phyloP scores from a whole-genome alignment of 1,140 invertebrate genomes.

The Pseudomyrmex gracilis region DNA sequence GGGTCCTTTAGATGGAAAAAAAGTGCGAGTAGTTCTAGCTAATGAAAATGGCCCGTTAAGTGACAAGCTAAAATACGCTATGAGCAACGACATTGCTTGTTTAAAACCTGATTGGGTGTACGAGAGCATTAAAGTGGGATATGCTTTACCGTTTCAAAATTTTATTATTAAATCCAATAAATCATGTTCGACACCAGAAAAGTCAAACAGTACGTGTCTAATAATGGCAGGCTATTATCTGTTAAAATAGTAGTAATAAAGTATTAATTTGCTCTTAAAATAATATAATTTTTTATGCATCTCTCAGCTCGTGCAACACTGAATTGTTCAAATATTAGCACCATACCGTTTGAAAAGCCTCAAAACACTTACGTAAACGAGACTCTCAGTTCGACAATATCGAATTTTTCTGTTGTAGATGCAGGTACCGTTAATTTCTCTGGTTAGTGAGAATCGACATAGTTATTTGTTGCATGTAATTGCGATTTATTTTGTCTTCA shows the following conservation, averaged over 20 bases:
- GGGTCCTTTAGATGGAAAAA: conserved; percentile 79
- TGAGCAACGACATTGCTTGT: conserved; percentile 91
- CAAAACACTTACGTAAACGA: conserved; percentile 62
- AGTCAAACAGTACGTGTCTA: conserved; percentile 75
- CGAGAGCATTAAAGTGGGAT: conserved; percentile 91
- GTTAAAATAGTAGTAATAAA: too few relatives aligned
- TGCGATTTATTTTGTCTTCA: conserved; percentile 67
- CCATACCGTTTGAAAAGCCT: conserved; percentile 52
- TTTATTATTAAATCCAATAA: conserved; percentile 87
- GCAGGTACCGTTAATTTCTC: conserved; percentile 28
- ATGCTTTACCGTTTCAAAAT: conserved; percentile 89
- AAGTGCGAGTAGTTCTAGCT: conserved; percentile 81
- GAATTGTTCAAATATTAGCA: conserved; percentile 65
- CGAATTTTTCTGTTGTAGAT: conserved; percentile 64
- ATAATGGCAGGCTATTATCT: not conserved
- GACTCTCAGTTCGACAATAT: conserved; percentile 41
- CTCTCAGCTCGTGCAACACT: conserved; percentile 30
- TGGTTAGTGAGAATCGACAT: conserved; percentile 27
- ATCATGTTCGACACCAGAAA: conserved; percentile 87
- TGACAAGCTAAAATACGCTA: conserved; percentile 93
- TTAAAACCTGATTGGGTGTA: conserved; percentile 91
- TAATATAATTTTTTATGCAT: conserved; percentile 10
- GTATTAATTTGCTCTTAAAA: not conserved
- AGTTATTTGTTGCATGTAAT: conserved; percentile 5
- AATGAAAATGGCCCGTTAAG: conserved; percentile 87